Percentiles rank a stretch among this genome's conserved stretches.
Conservation (phyloP, 2,888 invertebrate genomes). For the Phytoseiulus persimilis region DNA sequence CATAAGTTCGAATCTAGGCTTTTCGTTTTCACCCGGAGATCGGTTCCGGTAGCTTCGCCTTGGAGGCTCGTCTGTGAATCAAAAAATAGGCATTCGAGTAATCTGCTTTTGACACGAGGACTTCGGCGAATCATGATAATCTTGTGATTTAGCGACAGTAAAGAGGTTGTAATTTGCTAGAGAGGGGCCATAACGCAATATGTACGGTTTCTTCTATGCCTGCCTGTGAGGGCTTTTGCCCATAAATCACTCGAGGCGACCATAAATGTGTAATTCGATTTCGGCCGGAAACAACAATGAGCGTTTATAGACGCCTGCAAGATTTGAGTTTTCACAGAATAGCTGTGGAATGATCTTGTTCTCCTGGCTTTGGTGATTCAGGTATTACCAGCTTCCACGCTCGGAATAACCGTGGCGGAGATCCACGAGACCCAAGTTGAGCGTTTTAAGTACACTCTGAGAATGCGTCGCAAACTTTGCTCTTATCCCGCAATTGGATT, state of each 20-base stretch:
- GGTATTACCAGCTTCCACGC: too few species aligned
- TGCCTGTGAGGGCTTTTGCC: neutral
- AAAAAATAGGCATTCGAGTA: too few species aligned
- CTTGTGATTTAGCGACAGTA: neutral
- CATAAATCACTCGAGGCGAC: neutral
- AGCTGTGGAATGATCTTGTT: neutral
- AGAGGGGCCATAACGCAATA: neutral
- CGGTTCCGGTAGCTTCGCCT: neutral
- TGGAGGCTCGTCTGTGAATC: neutral
- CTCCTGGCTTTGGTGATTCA: neutral
- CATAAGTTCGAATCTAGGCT: slow-evolving; percentile 14
- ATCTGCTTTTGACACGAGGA: neutral
- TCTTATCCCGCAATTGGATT: too few species aligned
- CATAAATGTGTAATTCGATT: neutral
- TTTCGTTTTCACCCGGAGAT: slow-evolving; percentile 25
- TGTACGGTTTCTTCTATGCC: neutral
- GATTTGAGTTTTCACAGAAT: neutral
- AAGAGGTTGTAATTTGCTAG: neutral
- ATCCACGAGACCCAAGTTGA: too few species aligned
- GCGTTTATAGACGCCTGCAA: neutral
- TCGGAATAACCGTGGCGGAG: too few species aligned
- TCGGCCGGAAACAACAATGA: neutral
- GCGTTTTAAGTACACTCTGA: too few species aligned
- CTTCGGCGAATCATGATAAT: neutral
- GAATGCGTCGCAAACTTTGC: too few species aligned